phyloP scores from a whole-genome alignment of 92 coral and sea anemone species.

The Phenganax stokvisi region DNA sequence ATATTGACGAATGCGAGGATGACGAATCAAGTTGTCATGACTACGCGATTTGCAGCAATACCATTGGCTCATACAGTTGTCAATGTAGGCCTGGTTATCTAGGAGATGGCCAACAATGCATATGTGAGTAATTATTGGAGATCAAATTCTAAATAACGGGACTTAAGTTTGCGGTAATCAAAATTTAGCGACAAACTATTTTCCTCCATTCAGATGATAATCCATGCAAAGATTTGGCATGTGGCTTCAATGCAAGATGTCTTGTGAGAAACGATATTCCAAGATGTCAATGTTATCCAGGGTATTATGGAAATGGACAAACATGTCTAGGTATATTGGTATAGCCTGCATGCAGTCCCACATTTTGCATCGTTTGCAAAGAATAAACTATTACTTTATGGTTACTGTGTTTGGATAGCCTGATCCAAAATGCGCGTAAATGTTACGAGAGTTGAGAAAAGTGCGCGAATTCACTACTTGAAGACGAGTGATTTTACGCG shows the following conservation, averaged over 20 bases:
- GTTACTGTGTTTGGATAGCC: too few species aligned
- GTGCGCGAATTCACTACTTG: too few species aligned
- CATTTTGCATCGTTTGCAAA: too few species aligned
- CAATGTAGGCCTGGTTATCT: conserved; percentile 25
- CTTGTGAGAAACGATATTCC: conserved; percentile 61
- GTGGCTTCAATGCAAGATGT: conserved; percentile 58
- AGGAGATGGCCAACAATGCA: conserved; percentile 43
- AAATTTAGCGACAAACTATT: neutral
- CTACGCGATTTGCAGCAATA: conserved; percentile 26
- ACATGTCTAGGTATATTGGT: conserved; percentile 15
- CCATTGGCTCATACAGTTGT: conserved; percentile 28
- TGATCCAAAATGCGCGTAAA: too few species aligned
- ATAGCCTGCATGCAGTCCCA: too few species aligned
- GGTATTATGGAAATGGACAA: conserved; percentile 60
- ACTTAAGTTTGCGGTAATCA: neutral
- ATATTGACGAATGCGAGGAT: conserved; percentile 22
- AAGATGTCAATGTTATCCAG: conserved; percentile 66
- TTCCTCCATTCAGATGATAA: conserved; percentile 50
- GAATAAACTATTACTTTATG: too few species aligned
- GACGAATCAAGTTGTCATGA: conserved; percentile 15
- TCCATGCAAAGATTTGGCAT: conserved; percentile 55
- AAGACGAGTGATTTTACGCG: too few species aligned
- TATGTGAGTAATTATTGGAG: conserved; percentile 22
- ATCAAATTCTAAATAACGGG: neutral
- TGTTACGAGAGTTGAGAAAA: too few species aligned